Conservation (phyloP, 2,888 invertebrate species). For the Furcula furcula region DNA sequence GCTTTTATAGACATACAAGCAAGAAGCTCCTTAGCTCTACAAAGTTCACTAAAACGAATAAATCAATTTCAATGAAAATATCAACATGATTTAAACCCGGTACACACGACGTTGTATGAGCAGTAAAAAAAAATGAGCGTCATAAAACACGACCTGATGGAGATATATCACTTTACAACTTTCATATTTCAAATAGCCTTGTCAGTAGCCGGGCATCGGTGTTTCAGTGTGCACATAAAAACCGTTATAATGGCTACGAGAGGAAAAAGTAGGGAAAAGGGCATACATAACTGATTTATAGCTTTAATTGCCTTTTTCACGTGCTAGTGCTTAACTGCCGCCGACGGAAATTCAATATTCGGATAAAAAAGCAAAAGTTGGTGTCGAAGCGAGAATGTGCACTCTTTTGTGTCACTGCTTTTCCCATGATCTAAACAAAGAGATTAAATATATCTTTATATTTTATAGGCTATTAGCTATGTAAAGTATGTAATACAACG, state of each 20-base stretch:
- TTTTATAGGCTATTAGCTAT: no score
- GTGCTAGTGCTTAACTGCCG: slow-evolving; percentile 46
- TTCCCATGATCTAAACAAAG: no score
- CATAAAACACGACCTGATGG: slow-evolving; percentile 61
- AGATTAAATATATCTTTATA: no score
- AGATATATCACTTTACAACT: slow-evolving; percentile 73
- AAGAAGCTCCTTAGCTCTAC: slow-evolving; percentile 23
- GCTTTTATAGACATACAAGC: slow-evolving; percentile 13
- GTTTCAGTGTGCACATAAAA: slow-evolving; percentile 56
- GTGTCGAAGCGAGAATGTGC: no score
- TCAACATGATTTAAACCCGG: slow-evolving; percentile 61
- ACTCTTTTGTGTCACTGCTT: no score
- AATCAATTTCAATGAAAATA: slow-evolving; percentile 52
- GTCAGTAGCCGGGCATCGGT: slow-evolving; percentile 53
- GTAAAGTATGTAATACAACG: no score
- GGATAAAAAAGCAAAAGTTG: slow-evolving; percentile 55
- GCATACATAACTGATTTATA: slow-evolving; percentile 68
- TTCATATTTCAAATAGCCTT: slow-evolving; percentile 73
- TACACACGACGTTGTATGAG: slow-evolving; percentile 55
- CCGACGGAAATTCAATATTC: slow-evolving; percentile 67
- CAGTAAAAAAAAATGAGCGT: slow-evolving; percentile 60
- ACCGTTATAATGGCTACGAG: slow-evolving; percentile 48
- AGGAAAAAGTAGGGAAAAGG: slow-evolving; percentile 49
- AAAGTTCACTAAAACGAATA: slow-evolving; percentile 50
- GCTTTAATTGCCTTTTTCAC: slow-evolving; percentile 71